Percentiles rank a stretch among this genome's conserved stretches.
Conservation (phyloP, 2,113 vertebrate species). For the Enhydra lutris region DNA sequence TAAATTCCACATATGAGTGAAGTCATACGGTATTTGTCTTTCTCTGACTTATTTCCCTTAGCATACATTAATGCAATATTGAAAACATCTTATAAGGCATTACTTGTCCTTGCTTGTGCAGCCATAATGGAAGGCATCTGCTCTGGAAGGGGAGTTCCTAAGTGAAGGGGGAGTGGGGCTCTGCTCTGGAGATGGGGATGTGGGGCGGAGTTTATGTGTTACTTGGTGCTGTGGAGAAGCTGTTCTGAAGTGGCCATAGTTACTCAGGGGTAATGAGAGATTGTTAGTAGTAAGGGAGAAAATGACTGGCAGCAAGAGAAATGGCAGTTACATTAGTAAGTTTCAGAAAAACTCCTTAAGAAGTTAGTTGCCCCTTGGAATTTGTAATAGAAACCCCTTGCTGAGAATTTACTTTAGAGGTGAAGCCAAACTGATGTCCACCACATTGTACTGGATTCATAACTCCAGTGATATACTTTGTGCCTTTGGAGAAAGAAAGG, state of each 20-base stretch:
- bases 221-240: neutral
- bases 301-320: neutral
- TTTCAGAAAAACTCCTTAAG: neutral
- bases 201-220: neutral
- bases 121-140: neutral
- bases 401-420: neutral
- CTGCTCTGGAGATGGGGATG: neutral
- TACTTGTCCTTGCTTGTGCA: neutral
- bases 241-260: neutral
- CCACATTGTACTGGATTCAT: neutral
- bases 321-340: neutral
- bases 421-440: neutral
- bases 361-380: neutral
- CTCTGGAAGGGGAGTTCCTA: neutral
- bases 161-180: neutral
- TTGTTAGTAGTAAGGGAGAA: neutral
- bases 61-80: neutral
- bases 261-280: neutral
- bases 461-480: neutral
- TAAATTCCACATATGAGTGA: neutral
- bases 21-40: neutral
- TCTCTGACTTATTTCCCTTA: neutral
- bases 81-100: neutral
- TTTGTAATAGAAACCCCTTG: neutral
- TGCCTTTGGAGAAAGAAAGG: neutral